Conservation (phyloP, 2,113 vertebrate species). For the Ivindomyrus marchei region DNA sequence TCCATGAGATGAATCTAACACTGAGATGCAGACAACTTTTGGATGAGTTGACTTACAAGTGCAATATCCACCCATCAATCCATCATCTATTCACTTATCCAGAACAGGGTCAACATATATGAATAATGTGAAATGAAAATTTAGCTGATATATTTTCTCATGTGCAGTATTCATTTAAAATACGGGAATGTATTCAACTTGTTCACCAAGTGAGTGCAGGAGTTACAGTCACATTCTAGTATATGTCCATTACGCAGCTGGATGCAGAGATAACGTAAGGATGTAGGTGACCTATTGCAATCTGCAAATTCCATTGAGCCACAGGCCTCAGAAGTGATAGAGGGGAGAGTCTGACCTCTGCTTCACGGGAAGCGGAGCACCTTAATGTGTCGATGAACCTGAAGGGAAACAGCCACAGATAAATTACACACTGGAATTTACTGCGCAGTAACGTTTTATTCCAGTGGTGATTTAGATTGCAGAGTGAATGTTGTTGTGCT, state of each 20-base stretch:
- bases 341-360: neutral
- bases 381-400: no score
- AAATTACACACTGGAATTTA: neutral
- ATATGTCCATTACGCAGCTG: neutral
- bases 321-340: no score
- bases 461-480: neutral
- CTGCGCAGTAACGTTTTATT: neutral
- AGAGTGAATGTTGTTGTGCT: neutral
- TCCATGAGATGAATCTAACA: neutral
- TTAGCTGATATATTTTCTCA: neutral
- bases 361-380: no score
- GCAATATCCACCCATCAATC: neutral
- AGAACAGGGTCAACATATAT: neutral
- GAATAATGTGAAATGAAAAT: neutral
- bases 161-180: neutral
- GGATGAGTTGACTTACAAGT: neutral
- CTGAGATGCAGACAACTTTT: neutral
- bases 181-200: no score
- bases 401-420: neutral
- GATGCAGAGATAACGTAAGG: neutral
- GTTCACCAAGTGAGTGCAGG: neutral
- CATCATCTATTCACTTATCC: neutral
- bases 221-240: neutral
- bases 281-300: neutral
- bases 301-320: neutral